Conservation (phyloP, 2,113 vertebrate species). For the Xerus inauris region DNA sequence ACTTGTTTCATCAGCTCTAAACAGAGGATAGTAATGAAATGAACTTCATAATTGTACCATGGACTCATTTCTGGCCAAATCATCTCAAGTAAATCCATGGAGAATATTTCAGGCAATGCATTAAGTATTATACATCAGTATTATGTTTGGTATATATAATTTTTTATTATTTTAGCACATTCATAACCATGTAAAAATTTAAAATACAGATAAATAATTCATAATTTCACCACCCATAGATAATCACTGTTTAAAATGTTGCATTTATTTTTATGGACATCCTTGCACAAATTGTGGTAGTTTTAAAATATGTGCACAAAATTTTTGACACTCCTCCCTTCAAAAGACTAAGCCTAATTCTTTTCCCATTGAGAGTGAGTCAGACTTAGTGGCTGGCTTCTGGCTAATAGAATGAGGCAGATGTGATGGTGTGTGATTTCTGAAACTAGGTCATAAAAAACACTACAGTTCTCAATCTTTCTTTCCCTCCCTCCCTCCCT, state of each 20-base stretch:
- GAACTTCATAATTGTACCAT: background rate
- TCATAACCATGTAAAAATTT: background rate
- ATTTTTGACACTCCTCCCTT: background rate
- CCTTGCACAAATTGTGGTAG: background rate
- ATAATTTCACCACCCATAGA: background rate
- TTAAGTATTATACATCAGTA: background rate
- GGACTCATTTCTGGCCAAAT: conserved; percentile 16
- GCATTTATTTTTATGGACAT: conserved; percentile 25
- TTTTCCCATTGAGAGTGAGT: background rate
- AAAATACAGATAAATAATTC: conserved; percentile 25
- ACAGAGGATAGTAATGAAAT: background rate
- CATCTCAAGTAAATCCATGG: conserved; percentile 9
- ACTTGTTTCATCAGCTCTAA: background rate
- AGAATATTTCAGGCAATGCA: conserved; percentile 29
- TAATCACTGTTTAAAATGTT: conserved; percentile 37
- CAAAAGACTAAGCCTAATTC: background rate
- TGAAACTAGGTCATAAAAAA: conserved; percentile 53
- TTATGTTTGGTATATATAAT: background rate
- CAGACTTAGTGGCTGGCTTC: background rate
- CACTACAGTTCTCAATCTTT: background rate
- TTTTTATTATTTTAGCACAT: conserved; percentile 20
- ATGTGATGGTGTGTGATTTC: conserved; percentile 11
- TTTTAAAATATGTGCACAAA: conserved; percentile 19
- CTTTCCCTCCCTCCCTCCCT: background rate
- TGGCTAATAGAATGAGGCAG: conserved; percentile 31